Conservation (phyloP, 2,888 invertebrate species). For the Malthinus flaveolus region DNA sequence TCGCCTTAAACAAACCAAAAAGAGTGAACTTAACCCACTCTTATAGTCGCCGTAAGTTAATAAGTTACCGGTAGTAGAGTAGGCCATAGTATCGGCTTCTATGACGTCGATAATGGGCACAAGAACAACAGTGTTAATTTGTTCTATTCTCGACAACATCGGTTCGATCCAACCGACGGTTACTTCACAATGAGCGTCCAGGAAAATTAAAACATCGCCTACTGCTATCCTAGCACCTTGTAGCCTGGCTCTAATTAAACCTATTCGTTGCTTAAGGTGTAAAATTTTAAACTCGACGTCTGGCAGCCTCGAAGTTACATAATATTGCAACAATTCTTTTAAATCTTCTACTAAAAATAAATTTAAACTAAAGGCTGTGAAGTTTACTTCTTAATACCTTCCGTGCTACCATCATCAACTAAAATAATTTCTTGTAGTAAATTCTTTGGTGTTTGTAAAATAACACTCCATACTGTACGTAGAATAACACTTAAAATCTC, state of each 20-base stretch:
- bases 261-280: slow-evolving; percentile 73
- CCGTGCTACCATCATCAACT: slow-evolving; percentile 91
- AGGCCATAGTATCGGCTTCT: slow-evolving; percentile 77
- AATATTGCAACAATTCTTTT: slow-evolving; percentile 77
- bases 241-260: slow-evolving; percentile 87
- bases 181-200: slow-evolving; percentile 92
- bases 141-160: slow-evolving; percentile 80
- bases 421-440: slow-evolving; percentile 89
- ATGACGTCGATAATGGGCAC: slow-evolving; percentile 97
- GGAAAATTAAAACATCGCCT: slow-evolving; percentile 81
- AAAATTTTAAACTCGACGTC: slow-evolving; percentile 71
- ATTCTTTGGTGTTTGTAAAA: slow-evolving; percentile 70
- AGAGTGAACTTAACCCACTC: neutral
- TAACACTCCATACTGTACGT: slow-evolving; percentile 87
- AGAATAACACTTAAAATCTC: slow-evolving; percentile 76
- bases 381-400: slow-evolving; percentile 52
- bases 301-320: slow-evolving; percentile 73
- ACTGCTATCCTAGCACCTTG: slow-evolving; percentile 82
- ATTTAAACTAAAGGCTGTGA: neutral
- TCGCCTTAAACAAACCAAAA: slow-evolving; percentile 49
- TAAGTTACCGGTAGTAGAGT: slow-evolving; percentile 62
- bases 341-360: slow-evolving; percentile 61
- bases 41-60: neutral
- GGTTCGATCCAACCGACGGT: slow-evolving; percentile 86
- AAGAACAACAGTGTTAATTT: slow-evolving; percentile 76